Evolutionary conservation across 2,113 vertebrate genomes (phyloP), one percentile per base, ranked within the genome.

Genomic region (Malaclemys terrapin): DNA sequence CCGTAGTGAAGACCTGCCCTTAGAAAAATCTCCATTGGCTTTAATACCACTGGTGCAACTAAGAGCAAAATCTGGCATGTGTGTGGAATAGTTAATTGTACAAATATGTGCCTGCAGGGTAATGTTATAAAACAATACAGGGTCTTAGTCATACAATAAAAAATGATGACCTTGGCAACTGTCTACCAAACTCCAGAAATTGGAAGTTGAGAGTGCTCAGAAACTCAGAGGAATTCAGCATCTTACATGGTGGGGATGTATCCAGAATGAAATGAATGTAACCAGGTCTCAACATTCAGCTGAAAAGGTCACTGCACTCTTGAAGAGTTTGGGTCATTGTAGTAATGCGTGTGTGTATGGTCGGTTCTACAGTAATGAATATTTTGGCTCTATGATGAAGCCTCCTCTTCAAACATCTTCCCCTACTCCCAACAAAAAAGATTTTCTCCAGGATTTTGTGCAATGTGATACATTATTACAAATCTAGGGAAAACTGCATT

Each of bases 171-270:
- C 82, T 88, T 90, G 80, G 76, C 87, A 45, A 31, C 8, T 5
- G 24, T 4, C 75, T 47, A 47, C 22, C 24, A 10, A 76, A 65
- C 1, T 7, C 42, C 19, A 12, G 24, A 1, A 8, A 53, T 10
- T 38, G n/a, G 35, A 17, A 72, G 65, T 22, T 3, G 13, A 25
- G n/a, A 75, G 5, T 9, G 57, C 35, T 50, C 65, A 87, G 29
- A 38, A 8, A 54, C 52, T 38, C 52, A 38, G 20, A 81, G 20
- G 80, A 54, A 62, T n/a, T 53, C 80, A 75, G 38, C 8, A 22
- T 0, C 0, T 27, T 35, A 54, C 11, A 72, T 35, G 11, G 20
- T 50, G 57, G 5, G 10, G 22, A 4, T 7, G 2, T 20, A 7
- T 80, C 50, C 62, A 42, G 76, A n/a, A 24, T 54, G 25, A 14